Evolutionary conservation across 1,140 invertebrate species (phyloP).

Genomic region (Lanistes nyassanus): DNA sequence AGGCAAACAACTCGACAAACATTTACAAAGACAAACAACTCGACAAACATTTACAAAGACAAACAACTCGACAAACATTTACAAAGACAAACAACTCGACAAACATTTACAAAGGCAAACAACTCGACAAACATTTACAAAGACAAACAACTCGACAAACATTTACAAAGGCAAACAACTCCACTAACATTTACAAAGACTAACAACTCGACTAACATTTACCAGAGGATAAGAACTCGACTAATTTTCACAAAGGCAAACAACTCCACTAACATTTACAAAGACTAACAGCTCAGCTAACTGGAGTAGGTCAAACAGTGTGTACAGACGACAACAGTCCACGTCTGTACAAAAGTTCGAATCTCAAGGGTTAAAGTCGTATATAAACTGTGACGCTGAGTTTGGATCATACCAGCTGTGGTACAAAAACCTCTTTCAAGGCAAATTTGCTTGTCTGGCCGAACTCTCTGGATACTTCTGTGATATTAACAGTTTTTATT

Average conservation of each 20-base stretch:
- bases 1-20: not conserved
- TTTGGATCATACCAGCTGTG: too few relatives aligned
- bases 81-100: constrained; percentile 5
- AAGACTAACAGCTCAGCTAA: too few relatives aligned
- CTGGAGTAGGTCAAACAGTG: too few relatives aligned
- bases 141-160: not conserved
- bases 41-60: not conserved
- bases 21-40: constrained; percentile 1
- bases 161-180: not conserved
- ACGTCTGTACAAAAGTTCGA: too few relatives aligned
- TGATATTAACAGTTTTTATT: too few relatives aligned
- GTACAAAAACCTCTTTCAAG: too few relatives aligned
- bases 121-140: not conserved
- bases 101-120: not conserved
- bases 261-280: too few relatives aligned
- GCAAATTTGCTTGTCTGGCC: too few relatives aligned
- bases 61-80: not conserved
- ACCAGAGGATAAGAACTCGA: not conserved
- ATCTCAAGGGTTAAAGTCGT: too few relatives aligned
- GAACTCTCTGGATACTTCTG: too few relatives aligned
- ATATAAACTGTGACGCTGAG: too few relatives aligned
- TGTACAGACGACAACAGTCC: too few relatives aligned
- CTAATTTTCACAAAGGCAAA: not conserved
- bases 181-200: not conserved
- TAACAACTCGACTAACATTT: not conserved